phyloP scores from a whole-genome alignment of 2,888 invertebrate species.

The Megamerina dolium region DNA sequence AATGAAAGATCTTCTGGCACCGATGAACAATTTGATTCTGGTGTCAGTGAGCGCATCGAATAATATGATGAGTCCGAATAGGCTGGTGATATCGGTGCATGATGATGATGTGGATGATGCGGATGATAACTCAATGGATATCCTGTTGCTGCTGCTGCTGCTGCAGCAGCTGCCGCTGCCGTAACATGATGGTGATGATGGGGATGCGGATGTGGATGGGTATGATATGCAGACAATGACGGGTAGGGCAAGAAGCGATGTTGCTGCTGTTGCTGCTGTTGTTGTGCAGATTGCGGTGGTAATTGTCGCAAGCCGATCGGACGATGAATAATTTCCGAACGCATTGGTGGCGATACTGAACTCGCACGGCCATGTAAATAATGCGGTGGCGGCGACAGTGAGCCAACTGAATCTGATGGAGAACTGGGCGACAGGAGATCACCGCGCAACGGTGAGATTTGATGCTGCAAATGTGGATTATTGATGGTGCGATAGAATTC shows the following conservation, averaged over 20 bases:
- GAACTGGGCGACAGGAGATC: slow-evolving; percentile 47
- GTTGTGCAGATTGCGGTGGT: slow-evolving; percentile 22
- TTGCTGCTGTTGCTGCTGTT: slow-evolving; percentile 24
- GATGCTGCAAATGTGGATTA: slow-evolving; percentile 38
- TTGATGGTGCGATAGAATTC: slow-evolving; percentile 47
- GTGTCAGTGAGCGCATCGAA: slow-evolving; percentile 47
- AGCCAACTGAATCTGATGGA: slow-evolving; percentile 44
- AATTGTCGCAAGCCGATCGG: slow-evolving; percentile 39
- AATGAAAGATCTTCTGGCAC: slow-evolving; percentile 47
- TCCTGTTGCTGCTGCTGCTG: too few species aligned
- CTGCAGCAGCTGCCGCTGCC: slow-evolving; percentile 13
- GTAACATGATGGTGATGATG: too few species aligned
- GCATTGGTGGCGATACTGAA: slow-evolving; percentile 47
- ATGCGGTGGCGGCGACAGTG: slow-evolving; percentile 47
- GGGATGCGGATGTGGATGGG: slow-evolving; percentile 17
- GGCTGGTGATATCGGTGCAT: slow-evolving; percentile 48
- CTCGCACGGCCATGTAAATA: slow-evolving; percentile 46
- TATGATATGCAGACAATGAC: slow-evolving; percentile 21
- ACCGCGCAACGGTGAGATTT: slow-evolving; percentile 40
- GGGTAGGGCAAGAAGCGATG: slow-evolving; percentile 23
- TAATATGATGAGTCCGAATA: slow-evolving; percentile 48
- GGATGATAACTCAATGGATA: slow-evolving; percentile 23
- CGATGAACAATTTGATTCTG: slow-evolving; percentile 45
- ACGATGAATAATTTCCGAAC: slow-evolving; percentile 41
- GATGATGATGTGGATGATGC: slow-evolving; percentile 28